Conservation (phyloP, 2,888 invertebrate species). For the Rhorus exstirpatorius region DNA sequence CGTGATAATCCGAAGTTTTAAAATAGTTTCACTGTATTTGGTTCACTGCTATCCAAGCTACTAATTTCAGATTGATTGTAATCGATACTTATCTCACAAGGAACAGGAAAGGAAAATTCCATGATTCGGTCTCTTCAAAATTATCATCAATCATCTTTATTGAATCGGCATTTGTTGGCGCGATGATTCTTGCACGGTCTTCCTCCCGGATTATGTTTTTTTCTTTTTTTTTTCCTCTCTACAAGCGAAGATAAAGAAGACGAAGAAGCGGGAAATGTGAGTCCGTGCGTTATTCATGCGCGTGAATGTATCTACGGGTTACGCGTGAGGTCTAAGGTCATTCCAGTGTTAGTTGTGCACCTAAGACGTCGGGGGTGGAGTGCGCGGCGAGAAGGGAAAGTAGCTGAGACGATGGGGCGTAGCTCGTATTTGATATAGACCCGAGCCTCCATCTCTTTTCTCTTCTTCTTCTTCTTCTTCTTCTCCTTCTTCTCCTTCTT, state of each 20-base stretch:
- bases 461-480: slow-evolving; percentile 49
- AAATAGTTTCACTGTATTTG: not conserved
- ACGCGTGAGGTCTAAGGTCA: slow-evolving; percentile 78
- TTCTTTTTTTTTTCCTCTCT: slow-evolving; percentile 41
- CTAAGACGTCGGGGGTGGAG: slow-evolving; percentile 62
- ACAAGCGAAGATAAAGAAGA: slow-evolving; percentile 62
- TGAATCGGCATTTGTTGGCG: slow-evolving; percentile 73
- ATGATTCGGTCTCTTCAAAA: not conserved
- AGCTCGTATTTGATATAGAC: slow-evolving; percentile 82
- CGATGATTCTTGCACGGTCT: slow-evolving; percentile 74
- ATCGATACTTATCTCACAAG: not conserved
- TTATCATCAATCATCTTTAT: slow-evolving; percentile 31
- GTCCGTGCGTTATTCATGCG: slow-evolving; percentile 58
- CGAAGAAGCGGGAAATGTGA: slow-evolving; percentile 68
- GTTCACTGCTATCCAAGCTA: not conserved
- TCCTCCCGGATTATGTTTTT: slow-evolving; percentile 29
- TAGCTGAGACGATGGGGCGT: slow-evolving; percentile 80
- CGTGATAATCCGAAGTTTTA: not conserved
- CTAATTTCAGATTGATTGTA: no score
- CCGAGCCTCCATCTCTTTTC: slow-evolving; percentile 79
- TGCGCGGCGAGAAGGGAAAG: slow-evolving; percentile 74
- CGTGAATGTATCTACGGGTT: slow-evolving; percentile 75
- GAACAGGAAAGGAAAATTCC: not conserved
- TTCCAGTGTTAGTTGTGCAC: slow-evolving; percentile 72
- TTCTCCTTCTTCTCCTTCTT: slow-evolving; percentile 33